Base-by-base conservation (phyloP, 2,797 vertebrate species). In the Urosaurus nigricauda region DNA sequence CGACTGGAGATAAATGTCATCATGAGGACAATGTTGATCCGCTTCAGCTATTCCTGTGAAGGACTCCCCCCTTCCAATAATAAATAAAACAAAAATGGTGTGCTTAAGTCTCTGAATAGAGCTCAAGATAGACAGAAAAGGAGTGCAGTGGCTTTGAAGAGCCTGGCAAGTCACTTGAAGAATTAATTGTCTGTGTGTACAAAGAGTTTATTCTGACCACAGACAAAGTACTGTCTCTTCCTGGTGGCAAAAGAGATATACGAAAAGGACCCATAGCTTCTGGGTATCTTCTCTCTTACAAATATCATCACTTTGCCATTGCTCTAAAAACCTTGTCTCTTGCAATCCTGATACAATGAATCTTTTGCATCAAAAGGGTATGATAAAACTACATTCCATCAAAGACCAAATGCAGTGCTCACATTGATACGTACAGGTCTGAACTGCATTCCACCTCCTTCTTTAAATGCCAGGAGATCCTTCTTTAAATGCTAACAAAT, bases 141-240 rank as follows among this genome's bases (percentile, higher is more conserved):
- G 91, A 95, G 91, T 17, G 47, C 90, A 86, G 89, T 88, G 85
- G 94, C 95, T 97, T 97, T 96, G 95, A 94, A 96, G 95, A 95
- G 91, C 83, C 94, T 96, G 95, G 96, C 96, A 94, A 97, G 96
- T 96, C 95, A 29, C 96, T 95, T 96, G 97, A 97, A 96, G 95
- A 97, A 96, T 97, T 97, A 97, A 97, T 97, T 98, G 97, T 98
- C 94, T 96, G 96, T 88, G 94, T 96, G 95, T 96, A 98, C 97
- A 98, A 98, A 97, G 96, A 95, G 94, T 97, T 97, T 97, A 97
- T 98, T 97, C 97, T 97, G 95, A 95, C 88, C 37, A 78, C 91
- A 95, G 88, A 97, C 97, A 98, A 98, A 97, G 97, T 95, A 93
- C 96, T 96, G 96, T 95, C 96, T 97, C 95, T 97, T 96, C 94